Evolutionary conservation across 2,797 vertebrate species (phyloP), one percentile per base, ranked within the genome.

Genomic region (Ibycter americanus): DNA sequence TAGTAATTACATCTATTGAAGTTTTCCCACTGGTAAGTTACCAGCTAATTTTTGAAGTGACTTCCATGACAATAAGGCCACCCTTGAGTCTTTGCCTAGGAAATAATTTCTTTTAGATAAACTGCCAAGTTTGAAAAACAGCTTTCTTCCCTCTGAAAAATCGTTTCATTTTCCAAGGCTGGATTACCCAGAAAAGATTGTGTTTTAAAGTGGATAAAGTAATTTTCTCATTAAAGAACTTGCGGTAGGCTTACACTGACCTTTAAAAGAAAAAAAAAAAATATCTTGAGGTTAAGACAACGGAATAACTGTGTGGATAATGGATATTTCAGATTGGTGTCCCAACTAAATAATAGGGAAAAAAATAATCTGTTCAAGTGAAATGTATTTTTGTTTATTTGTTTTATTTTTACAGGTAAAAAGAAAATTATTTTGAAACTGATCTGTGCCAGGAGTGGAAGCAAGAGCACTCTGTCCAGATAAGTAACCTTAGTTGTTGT

Each of bases 141-240:
- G 77, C n/a, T 95, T 90, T 86, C 62, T 93, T 89, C 51, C 34
- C 66, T 68, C 49, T 95, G 89, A 87, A 93, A 89, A 96, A 92
- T 77, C 2, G 3, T 96, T 96, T 96, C 65, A 92, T 96, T 97
- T 96, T 94, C 89, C 61, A 89, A 77, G 61, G 68, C 78, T 0
- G 2, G 92, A 93, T 97, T 96, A 95, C 77, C 80, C 77, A 81
- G 74, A 77, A 96, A 96, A 96, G 67, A 94, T 93, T 90, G 74
- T 96, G 55, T 94, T 96, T 95, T 96, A 96, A 96, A 95, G 78
- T 87, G 78, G 83, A 95, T 90, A 95, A 96, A 96, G 70, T 87
- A 94, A 94, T 96, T 96, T 93, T 93, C 93, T 96, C 87, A 97
- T 96, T 96, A 96, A 94, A 97, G 87, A 79, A 87, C 82, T 94